Evolutionary conservation across 2,888 invertebrate species (phyloP).

Genomic region (Ochropleura leucogaster): DNA sequence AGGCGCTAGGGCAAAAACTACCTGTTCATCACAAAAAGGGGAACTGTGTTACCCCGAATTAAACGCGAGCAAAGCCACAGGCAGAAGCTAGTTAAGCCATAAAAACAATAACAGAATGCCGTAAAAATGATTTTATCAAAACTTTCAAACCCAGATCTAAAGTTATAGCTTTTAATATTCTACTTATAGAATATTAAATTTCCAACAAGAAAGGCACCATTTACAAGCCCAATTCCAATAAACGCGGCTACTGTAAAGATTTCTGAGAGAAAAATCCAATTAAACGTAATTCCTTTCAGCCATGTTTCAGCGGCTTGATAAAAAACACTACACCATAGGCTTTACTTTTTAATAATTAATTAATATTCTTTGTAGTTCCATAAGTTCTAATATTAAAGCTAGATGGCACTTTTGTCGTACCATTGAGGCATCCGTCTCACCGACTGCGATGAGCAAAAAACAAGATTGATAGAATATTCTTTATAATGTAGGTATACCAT

Average conservation of each 20-base stretch:
- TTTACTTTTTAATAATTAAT: constrained; percentile 23
- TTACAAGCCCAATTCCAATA: constrained; percentile 8
- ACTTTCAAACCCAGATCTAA: background rate
- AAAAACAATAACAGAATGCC: too few species aligned
- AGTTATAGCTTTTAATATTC: background rate
- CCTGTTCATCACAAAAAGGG: too few species aligned
- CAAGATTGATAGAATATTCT: too few species aligned
- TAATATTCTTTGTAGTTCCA: background rate
- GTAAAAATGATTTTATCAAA: background rate
- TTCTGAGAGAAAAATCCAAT: constrained; percentile 32
- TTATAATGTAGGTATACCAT: too few species aligned
- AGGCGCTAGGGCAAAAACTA: too few species aligned
- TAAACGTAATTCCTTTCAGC: background rate
- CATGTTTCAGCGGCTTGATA: too few species aligned
- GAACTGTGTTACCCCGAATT: too few species aligned
- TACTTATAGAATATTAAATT: background rate
- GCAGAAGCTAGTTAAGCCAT: too few species aligned
- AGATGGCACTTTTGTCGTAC: background rate
- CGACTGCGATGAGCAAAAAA: too few species aligned
- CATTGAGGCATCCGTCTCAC: too few species aligned
- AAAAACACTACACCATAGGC: background rate
- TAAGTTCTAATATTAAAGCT: constrained; percentile 2
- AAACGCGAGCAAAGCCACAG: too few species aligned
- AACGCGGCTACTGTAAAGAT: background rate
- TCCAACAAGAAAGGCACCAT: background rate